phyloP scores from a whole-genome alignment of 2,113 vertebrate species.

The Laterallus jamaicensis region DNA sequence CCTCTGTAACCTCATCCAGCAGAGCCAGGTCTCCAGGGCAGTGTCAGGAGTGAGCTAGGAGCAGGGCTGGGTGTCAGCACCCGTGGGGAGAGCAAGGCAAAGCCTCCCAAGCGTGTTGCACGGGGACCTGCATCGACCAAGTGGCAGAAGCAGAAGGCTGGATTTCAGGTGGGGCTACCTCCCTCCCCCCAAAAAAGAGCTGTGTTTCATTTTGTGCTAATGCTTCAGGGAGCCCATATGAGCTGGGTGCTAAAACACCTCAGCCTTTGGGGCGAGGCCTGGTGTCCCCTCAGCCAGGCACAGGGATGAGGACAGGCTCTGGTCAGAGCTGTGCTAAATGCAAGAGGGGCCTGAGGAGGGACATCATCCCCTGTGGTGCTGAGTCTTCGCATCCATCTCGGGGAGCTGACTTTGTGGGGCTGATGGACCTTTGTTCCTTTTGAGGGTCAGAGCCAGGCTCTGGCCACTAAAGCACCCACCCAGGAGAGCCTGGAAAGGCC shows the following conservation, averaged over 20 bases:
- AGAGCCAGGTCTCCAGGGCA: too few species aligned
- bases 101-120: fast-evolving
- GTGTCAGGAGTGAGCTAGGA: neutral
- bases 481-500: neutral
- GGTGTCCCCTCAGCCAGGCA: fast-evolving
- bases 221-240: neutral
- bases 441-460: neutral
- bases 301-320: neutral
- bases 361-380: neutral
- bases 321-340: fast-evolving
- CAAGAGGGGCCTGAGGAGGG: neutral
- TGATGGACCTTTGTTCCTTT: neutral
- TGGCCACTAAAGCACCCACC: neutral
- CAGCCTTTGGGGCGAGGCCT: neutral
- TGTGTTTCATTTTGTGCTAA: neutral
- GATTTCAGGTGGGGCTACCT: neutral
- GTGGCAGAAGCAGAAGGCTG: neutral
- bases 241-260: neutral
- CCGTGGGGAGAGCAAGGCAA: neutral
- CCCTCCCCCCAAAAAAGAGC: neutral
- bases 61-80: fast-evolving
- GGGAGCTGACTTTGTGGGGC: neutral
- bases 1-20: fast-evolving
- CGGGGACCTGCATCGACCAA: neutral
- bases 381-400: fast-evolving